Percentiles rank a stretch among this genome's conserved stretches.
Evolutionary conservation across 2,797 vertebrate genomes (phyloP).

Genomic region (Toxotes lorentzi): DNA sequence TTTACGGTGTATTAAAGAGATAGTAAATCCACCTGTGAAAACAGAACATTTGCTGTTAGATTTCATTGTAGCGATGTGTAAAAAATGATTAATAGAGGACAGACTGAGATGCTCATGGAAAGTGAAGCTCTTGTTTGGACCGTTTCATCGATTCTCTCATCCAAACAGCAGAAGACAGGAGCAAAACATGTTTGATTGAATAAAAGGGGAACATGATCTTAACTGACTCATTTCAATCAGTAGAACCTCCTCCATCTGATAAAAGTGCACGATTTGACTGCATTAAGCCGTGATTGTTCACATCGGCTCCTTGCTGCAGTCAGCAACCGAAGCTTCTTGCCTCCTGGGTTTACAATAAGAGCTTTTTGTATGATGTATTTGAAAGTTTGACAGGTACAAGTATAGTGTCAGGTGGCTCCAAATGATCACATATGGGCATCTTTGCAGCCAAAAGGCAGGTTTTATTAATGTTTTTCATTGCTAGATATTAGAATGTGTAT

Average conservation of each 20-base stretch:
- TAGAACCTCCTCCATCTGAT: background rate
- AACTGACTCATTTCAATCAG: conserved; percentile 25
- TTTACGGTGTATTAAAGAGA: background rate
- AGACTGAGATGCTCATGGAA: conserved; percentile 37
- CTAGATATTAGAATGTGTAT: background rate
- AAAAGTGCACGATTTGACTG: conserved; percentile 15
- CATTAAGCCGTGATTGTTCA: background rate
- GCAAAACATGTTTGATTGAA: conserved; percentile 24
- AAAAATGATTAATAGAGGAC: conserved; percentile 29
- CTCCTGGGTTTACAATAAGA: background rate
- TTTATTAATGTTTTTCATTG: background rate
- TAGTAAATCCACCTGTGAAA: background rate
- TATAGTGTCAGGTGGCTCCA: background rate
- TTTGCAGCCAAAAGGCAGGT: background rate
- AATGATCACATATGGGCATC: background rate
- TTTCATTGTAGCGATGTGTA: background rate
- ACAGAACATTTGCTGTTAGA: background rate
- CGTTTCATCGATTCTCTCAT: conserved; percentile 23
- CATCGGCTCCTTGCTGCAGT: conserved; percentile 6
- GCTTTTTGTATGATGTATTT: background rate
- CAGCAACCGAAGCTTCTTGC: background rate
- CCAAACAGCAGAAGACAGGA: conserved; percentile 27
- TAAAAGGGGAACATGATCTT: conserved; percentile 11
- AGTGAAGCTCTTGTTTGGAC: conserved; percentile 37
- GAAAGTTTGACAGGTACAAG: background rate